phyloP scores from a whole-genome alignment of 2,797 vertebrate species.

The Enteromius mattozi region DNA sequence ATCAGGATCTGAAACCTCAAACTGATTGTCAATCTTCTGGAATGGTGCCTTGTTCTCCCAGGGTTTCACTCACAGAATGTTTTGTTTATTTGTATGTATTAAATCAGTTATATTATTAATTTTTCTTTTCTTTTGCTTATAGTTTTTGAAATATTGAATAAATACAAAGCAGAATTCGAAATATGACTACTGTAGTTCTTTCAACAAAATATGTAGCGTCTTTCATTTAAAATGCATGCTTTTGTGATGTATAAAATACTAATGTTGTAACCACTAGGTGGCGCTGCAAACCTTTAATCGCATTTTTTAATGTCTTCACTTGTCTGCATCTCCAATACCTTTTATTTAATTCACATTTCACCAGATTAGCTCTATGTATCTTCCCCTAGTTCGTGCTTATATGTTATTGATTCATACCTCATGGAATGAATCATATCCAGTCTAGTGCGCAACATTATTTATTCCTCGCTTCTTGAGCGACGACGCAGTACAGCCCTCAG shows the following conservation, averaged over 20 bases:
- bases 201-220: neutral
- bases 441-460: neutral
- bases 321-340: no score
- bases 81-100: slow-evolving; percentile 66
- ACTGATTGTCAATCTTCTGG: slow-evolving; percentile 74
- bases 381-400: neutral
- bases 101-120: slow-evolving; percentile 68
- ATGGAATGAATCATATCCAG: neutral
- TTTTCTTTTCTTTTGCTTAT: slow-evolving; percentile 67
- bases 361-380: neutral
- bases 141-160: slow-evolving; percentile 71
- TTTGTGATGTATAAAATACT: neutral
- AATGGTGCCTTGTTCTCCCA: slow-evolving; percentile 79
- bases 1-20: slow-evolving; percentile 67
- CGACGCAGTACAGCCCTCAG: slow-evolving; percentile 75
- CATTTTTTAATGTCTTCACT: no score
- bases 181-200: neutral
- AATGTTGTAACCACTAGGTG: slow-evolving; percentile 14
- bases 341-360: neutral
- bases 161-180: slow-evolving; percentile 48
- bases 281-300: slow-evolving; percentile 14
- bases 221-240: neutral
- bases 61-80: slow-evolving; percentile 72
- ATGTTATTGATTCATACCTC: neutral
- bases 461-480: neutral